These are phyloP conservation scores for Sebastes melanostomus DNA, from an alignment of 2,797 vertebrate genomes.

Conservation along the genomic window DNA sequence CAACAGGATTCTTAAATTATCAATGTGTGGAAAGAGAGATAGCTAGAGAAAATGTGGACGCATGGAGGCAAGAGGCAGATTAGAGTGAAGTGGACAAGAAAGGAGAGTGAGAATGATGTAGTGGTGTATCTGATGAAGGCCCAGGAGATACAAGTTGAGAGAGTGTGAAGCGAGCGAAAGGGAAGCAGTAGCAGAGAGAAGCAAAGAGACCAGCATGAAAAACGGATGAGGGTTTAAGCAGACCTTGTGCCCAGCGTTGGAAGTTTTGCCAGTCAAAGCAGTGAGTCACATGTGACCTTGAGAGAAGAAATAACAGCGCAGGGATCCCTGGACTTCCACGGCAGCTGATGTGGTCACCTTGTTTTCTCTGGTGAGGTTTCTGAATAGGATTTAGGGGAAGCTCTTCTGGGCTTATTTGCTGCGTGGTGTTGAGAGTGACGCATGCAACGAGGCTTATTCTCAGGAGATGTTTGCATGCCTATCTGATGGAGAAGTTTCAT, in stretches of 20 bases:
- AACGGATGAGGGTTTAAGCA: constrained; percentile 47
- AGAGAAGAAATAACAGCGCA: constrained; percentile 72
- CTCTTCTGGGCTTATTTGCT: constrained; percentile 55
- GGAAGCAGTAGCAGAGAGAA: constrained; percentile 28
- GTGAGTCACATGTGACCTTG: constrained; percentile 77
- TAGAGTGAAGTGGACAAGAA: not conserved
- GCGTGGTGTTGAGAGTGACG: constrained; percentile 56
- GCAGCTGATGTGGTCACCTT: constrained; percentile 76
- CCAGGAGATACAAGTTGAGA: not conserved
- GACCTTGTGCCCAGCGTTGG: constrained; percentile 49
- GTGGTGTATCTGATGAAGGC: not conserved
- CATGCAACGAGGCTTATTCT: constrained; percentile 42
- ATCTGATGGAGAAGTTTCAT: constrained; percentile 19
- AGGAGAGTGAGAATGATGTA: not conserved
- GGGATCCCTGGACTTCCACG: constrained; percentile 76
- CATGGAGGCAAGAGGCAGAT: not conserved
- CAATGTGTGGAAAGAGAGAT: constrained; percentile 28
- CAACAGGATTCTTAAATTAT: constrained; percentile 54
- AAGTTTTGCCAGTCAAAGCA: constrained; percentile 76
- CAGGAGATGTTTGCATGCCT: constrained; percentile 16
- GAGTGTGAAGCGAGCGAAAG: constrained; percentile 16
- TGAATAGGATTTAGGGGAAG: constrained; percentile 77
- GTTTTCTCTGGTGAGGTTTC: constrained; percentile 77
- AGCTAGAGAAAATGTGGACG: constrained; percentile 2
- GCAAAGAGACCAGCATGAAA: constrained; percentile 23